phyloP scores from a whole-genome alignment of 2,888 invertebrate species.

The Rhodophaea formosa region DNA sequence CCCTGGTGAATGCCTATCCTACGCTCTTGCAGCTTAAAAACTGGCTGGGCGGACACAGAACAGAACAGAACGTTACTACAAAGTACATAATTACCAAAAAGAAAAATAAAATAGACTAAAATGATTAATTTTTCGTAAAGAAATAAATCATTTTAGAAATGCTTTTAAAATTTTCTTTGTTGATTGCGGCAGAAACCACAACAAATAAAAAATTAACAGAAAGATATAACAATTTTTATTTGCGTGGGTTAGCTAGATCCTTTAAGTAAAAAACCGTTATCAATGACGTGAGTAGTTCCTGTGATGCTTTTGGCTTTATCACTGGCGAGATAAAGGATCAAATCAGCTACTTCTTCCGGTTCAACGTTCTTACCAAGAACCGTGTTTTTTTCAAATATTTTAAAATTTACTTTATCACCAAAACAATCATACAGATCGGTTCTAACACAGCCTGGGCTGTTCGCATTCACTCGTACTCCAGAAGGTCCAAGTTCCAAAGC shows the following conservation, averaged over 20 bases:
- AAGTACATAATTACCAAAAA: too few relatives aligned
- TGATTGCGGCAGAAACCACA: too few relatives aligned
- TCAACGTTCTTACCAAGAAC: conserved; percentile 14
- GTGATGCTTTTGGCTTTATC: conserved; percentile 26
- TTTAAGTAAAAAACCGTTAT: conserved; percentile 18
- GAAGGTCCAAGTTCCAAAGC: conserved; percentile 24
- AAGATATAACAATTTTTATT: neutral
- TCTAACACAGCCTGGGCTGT: conserved; percentile 22
- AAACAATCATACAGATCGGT: conserved; percentile 16
- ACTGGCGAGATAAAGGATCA: conserved; percentile 26
- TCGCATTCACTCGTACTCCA: neutral
- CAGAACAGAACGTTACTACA: too few relatives aligned
- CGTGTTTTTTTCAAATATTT: neutral
- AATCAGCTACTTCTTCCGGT: conserved; percentile 24
- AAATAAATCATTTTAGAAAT: too few relatives aligned
- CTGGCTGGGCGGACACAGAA: too few relatives aligned
- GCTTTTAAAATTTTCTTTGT: too few relatives aligned
- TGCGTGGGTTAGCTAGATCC: neutral
- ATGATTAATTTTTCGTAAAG: too few relatives aligned
- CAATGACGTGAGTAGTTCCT: conserved; percentile 23
- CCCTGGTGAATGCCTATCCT: too few relatives aligned
- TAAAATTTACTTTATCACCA: neutral
- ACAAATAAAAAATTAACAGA: neutral
- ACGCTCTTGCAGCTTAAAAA: too few relatives aligned
- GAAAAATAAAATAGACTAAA: too few relatives aligned